Percentiles rank a stretch among this genome's conserved stretches.
Evolutionary conservation across 2,113 vertebrate genomes (phyloP).

Genomic region (Gnathonemus echidnorhynchus): DNA sequence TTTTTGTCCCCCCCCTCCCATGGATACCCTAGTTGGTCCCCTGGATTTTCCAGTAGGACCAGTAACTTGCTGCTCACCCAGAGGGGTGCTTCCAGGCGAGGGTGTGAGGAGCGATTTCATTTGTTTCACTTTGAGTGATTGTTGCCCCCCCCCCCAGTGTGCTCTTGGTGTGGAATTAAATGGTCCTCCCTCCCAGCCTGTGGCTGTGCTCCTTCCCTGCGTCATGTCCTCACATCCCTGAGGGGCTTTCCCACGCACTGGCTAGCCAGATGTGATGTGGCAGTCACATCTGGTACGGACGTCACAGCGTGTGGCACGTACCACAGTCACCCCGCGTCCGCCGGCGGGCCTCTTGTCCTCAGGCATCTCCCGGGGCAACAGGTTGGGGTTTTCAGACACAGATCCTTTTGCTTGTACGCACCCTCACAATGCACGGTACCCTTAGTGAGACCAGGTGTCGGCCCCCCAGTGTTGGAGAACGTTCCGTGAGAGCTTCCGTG

Average conservation of each 20-base stretch:
- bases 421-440: neutral
- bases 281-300: neutral
- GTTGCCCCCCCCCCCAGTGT: neutral
- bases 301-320: neutral
- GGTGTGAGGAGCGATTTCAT: no score
- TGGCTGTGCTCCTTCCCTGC: neutral
- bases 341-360: neutral
- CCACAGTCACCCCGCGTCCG: neutral
- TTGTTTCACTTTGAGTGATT: no score
- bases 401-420: neutral
- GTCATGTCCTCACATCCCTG: neutral
- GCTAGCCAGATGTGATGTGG: neutral
- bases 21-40: no score
- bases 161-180: neutral
- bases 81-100: no score
- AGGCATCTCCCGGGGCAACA: neutral
- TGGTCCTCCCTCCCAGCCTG: neutral
- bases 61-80: no score
- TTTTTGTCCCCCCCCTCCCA: no score
- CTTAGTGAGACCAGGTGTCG: neutral
- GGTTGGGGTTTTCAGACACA: neutral
- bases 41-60: no score
- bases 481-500: neutral
- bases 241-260: neutral
- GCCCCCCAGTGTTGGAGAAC: neutral